phyloP scores from a whole-genome alignment of 1,140 invertebrate species.

The Helicoverpa armigera region DNA sequence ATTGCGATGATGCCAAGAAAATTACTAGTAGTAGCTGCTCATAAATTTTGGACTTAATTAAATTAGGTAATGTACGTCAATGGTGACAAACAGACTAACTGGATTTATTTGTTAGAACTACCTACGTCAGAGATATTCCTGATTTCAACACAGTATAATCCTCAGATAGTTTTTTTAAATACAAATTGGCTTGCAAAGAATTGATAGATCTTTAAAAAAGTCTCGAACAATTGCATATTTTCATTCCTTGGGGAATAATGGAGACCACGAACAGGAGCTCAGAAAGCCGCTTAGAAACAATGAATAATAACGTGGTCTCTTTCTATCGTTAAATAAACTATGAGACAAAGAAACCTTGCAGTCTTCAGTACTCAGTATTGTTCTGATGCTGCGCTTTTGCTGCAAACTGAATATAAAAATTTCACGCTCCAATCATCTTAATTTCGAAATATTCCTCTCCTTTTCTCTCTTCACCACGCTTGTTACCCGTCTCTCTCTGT shows the following conservation, averaged over 20 bases:
- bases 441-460: constrained; percentile 64
- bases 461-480: constrained; percentile 53
- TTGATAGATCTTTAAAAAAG: background rate
- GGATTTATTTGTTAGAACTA: background rate
- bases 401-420: constrained; percentile 79
- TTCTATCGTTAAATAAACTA: constrained; percentile 54
- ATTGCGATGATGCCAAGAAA: no score
- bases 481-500: constrained; percentile 63
- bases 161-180: background rate
- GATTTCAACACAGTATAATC: background rate
- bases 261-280: constrained; percentile 50
- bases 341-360: constrained; percentile 61
- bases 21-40: no score
- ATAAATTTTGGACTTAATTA: background rate
- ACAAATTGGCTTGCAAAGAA: background rate
- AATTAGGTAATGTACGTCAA: background rate
- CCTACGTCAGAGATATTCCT: background rate
- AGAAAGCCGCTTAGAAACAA: constrained; percentile 53
- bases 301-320: constrained; percentile 50
- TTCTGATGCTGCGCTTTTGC: constrained; percentile 74
- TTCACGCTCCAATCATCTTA: constrained; percentile 81
- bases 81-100: background rate
- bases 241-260: constrained; percentile 50
- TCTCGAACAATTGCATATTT: constrained; percentile 15
- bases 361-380: constrained; percentile 70